A percentile compares a stretch with the other conserved stretches of the same genome.
Conservation (phyloP, 92 coral and sea anemone genomes). For the Phenganax stokvisi region DNA sequence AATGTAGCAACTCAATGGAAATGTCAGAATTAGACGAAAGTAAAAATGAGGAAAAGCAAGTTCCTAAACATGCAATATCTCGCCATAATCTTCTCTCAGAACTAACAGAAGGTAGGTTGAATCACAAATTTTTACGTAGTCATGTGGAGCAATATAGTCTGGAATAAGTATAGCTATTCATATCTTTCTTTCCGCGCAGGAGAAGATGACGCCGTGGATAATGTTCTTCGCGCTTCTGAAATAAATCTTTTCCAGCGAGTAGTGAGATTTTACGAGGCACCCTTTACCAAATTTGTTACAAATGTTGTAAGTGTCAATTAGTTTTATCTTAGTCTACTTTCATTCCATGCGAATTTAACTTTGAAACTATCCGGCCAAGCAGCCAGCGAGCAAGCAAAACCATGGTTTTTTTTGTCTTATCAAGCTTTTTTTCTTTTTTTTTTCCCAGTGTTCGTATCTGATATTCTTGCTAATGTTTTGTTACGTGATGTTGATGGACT, state of each 20-base stretch:
- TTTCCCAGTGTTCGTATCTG: conserved; percentile 67
- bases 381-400: no score
- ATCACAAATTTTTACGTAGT: not conserved
- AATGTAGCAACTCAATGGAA: conserved; percentile 23
- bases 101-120: not conserved
- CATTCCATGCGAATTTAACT: not conserved
- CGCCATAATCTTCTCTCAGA: conserved; percentile 35
- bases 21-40: conserved; percentile 2
- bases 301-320: conserved; percentile 62
- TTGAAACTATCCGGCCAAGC: not conserved
- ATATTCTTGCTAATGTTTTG: conserved; percentile 72
- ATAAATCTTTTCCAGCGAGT: conserved; percentile 57
- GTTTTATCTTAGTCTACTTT: not conserved
- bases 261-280: conserved; percentile 73
- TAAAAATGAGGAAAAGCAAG: not conserved
- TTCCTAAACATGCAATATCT: not conserved
- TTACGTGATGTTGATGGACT: conserved; percentile 73
- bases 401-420: not conserved
- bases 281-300: conserved; percentile 83
- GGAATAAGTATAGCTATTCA: not conserved
- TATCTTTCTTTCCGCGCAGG: not conserved
- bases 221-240: conserved; percentile 60
- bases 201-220: conserved; percentile 76
- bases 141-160: not conserved
- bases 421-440: not conserved